Conservation (phyloP, 1,140 invertebrate species). For the Batillaria attramentaria region DNA sequence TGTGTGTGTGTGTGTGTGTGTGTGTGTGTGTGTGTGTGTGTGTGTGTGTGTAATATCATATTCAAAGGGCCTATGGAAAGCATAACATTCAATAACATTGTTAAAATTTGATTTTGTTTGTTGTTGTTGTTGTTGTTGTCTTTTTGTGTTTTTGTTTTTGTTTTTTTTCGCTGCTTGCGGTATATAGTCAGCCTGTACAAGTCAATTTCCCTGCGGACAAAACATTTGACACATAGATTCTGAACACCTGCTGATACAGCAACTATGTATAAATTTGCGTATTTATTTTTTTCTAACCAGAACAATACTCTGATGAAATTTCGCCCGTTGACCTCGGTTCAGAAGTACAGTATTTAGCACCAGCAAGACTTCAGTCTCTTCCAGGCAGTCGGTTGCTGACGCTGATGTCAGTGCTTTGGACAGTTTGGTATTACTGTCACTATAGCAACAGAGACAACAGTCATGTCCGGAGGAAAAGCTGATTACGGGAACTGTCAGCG, state of each 20-base stretch:
- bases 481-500: no score
- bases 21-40: slow-evolving; percentile 1
- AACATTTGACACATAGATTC: slow-evolving; percentile 52
- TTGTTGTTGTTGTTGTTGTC: not conserved
- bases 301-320: no score
- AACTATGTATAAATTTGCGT: not conserved
- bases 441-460: no score
- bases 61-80: not conserved
- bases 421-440: no score
- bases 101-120: not conserved
- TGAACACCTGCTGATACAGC: slow-evolving; percentile 62
- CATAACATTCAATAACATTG: not conserved
- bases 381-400: no score
- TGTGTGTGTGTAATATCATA: not conserved
- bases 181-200: not conserved
- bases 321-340: no score
- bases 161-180: not conserved
- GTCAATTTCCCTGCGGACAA: not conserved
- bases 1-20: slow-evolving; percentile 7
- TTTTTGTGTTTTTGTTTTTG: not conserved
- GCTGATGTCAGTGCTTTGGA: no score
- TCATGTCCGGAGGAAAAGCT: no score
- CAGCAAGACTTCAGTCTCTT: no score
- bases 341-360: no score
- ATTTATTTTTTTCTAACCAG: not conserved